These are phyloP conservation scores for Epinotia demarniana DNA, from an alignment of 2,888 invertebrate species.

Conservation along the genomic window DNA sequence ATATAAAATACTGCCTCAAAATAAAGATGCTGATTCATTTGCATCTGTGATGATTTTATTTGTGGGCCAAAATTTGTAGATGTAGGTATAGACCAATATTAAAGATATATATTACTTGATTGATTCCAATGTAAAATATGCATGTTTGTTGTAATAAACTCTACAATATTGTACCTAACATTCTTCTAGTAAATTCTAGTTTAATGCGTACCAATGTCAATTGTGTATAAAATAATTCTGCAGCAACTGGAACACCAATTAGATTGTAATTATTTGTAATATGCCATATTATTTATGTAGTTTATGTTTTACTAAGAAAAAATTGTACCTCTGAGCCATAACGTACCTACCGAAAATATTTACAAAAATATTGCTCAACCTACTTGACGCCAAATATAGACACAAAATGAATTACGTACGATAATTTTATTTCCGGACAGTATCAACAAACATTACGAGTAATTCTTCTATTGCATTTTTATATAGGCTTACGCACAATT, in stretches of 20 bases:
- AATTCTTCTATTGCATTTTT: slow-evolving; percentile 27
- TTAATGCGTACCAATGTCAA: slow-evolving; percentile 29
- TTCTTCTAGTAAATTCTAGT: slow-evolving; percentile 18
- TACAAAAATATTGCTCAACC: slow-evolving; percentile 37
- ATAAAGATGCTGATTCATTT: slow-evolving; percentile 31
- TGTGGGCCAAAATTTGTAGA: slow-evolving; percentile 43
- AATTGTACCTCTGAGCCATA: slow-evolving; percentile 42
- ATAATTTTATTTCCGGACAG: slow-evolving; percentile 3
- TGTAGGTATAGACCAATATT: slow-evolving; percentile 42
- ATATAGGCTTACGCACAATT: slow-evolving; percentile 19
- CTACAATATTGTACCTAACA: slow-evolving; percentile 30
- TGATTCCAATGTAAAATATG: slow-evolving; percentile 36
- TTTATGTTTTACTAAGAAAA: slow-evolving; percentile 39
- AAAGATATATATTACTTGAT: slow-evolving; percentile 35
- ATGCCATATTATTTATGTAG: slow-evolving; percentile 44
- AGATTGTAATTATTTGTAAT: slow-evolving; percentile 40
- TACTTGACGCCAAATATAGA: slow-evolving; percentile 35
- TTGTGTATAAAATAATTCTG: slow-evolving; percentile 26
- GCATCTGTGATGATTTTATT: slow-evolving; percentile 44
- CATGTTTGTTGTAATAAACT: slow-evolving; percentile 27
- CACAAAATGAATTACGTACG: slow-evolving; percentile 9
- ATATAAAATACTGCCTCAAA: slow-evolving; percentile 31
- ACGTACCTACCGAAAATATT: slow-evolving; percentile 41
- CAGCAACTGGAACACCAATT: slow-evolving; percentile 35
- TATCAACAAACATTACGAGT: slow-evolving; percentile 13